Evolutionary conservation across 2,888 invertebrate species (phyloP), one percentile per base, ranked within the genome.

Genomic region (Pandemis cinnamomeana): DNA sequence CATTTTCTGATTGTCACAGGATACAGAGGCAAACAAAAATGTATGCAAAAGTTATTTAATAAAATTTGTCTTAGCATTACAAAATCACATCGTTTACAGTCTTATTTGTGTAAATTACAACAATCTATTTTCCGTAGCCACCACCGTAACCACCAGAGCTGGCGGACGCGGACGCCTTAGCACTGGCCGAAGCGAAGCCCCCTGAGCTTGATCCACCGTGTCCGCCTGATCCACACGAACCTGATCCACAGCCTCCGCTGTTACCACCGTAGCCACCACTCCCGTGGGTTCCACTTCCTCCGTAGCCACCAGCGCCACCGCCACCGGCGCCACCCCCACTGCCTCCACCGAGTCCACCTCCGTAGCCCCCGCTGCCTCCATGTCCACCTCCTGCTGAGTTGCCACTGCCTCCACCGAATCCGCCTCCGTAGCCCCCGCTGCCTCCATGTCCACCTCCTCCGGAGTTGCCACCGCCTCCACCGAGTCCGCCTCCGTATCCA

Each of bases 141-240:
- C 71, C 70, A 7, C 89, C 88, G 79, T 92, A 89, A 77, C 89
- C 84, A 44, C 88, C 82, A 0, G 89, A 84, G 51, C 86, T 86
- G 1, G 90, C 86, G 4, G 85, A 83, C 0, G 88, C 89, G 10
- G 88, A 85, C 2, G 89, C 90, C 5, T 85, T 82, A 2, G 91
- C 91, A 53, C 83, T 89, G n/a, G 90, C 88, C 0, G 88, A 86
- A 0, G 87, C 69, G 36, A 61, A 60, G 8, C 64, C 85, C 55
- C 80, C 86, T 0, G 86, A 85, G 3, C 79, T 85, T 5, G 86
- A 80, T 7, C 82, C 80, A 1, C 84, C 82, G 46, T 84, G 80
- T 0, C 84, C 82, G 44, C 84, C 83, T 48, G 79, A 78, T 76
- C 89, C 87, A 71, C 90, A 89, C 7, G 71, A 71, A 48, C 77